Percentiles rank a stretch among this genome's conserved stretches.
Evolutionary conservation across 2,113 vertebrate genomes (phyloP).

Genomic region (Tragelaphus buxtoni): DNA sequence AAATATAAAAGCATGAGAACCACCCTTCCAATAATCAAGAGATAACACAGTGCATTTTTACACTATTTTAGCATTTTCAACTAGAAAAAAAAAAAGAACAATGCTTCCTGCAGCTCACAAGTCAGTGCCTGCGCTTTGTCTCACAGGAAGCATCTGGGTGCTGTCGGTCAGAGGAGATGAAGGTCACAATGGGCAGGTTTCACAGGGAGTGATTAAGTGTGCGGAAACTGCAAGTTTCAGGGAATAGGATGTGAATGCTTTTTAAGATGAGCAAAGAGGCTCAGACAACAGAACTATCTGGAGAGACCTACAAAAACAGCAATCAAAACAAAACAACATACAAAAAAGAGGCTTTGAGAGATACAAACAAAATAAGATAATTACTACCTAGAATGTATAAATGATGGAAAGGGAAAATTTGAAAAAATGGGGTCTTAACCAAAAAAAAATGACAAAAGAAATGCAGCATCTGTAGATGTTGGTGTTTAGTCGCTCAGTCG

Average conservation of each 20-base stretch:
- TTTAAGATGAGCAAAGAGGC: conserved; percentile 56
- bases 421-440: neutral
- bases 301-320: neutral
- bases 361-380: conserved; percentile 19
- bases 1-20: neutral
- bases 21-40: neutral
- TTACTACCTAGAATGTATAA: neutral
- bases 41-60: conserved; percentile 17
- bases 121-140: conserved; percentile 30
- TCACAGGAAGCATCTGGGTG: conserved; percentile 83
- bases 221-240: conserved; percentile 72
- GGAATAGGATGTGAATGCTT: conserved; percentile 58
- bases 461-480: neutral
- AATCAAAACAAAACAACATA: neutral
- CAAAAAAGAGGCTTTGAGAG: neutral
- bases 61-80: conserved; percentile 42
- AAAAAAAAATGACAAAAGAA: neutral
- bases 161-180: conserved; percentile 71
- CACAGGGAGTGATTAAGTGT: conserved; percentile 74
- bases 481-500: neutral
- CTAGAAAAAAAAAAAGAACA: neutral
- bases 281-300: conserved; percentile 2
- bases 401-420: neutral
- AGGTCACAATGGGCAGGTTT: conserved; percentile 75
- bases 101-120: conserved; percentile 53